A percentile compares a stretch with the other conserved stretches of the same genome.
Evolutionary conservation across 37 sponge, comb jelly and placozoan genomes (phyloP).

Genomic region (Halichondria panicea): DNA sequence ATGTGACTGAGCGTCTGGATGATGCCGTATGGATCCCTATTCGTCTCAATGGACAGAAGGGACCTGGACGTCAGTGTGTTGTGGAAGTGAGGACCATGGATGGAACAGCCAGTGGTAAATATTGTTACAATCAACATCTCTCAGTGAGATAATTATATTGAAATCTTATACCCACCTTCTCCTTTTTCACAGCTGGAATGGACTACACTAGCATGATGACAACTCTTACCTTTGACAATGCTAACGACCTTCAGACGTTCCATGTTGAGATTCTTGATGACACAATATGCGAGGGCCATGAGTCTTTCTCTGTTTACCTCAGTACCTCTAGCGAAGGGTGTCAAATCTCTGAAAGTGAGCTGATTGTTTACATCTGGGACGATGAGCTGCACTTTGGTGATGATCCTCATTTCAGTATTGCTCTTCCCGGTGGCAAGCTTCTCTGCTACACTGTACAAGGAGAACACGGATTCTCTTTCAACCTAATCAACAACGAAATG

Average conservation of each 20-base stretch:
- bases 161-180: too few relatives aligned
- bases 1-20: neutral
- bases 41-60: neutral
- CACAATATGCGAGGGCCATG: constrained; percentile 8
- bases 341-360: neutral
- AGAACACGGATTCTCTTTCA: constrained; percentile 41
- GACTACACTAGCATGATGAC: neutral
- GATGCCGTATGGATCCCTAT: neutral
- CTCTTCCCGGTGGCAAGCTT: constrained; percentile 10
- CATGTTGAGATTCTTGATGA: constrained; percentile 9
- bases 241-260: neutral
- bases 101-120: neutral
- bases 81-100: constrained; percentile 4
- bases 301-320: constrained; percentile 7
- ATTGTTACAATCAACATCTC: neutral
- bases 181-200: neutral
- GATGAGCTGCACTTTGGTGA: constrained; percentile 26
- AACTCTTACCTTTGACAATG: neutral
- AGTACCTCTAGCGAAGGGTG: neutral
- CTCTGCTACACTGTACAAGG: constrained; percentile 48
- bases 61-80: constrained; percentile 16
- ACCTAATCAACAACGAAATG: constrained; percentile 30
- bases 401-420: constrained; percentile 37
- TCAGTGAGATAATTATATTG: neutral
- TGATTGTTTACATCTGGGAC: constrained; percentile 11